Evolutionary conservation across 2,113 vertebrate genomes (phyloP), one percentile per base, ranked within the genome.

Genomic region (Phrynocephalus versicolor): DNA sequence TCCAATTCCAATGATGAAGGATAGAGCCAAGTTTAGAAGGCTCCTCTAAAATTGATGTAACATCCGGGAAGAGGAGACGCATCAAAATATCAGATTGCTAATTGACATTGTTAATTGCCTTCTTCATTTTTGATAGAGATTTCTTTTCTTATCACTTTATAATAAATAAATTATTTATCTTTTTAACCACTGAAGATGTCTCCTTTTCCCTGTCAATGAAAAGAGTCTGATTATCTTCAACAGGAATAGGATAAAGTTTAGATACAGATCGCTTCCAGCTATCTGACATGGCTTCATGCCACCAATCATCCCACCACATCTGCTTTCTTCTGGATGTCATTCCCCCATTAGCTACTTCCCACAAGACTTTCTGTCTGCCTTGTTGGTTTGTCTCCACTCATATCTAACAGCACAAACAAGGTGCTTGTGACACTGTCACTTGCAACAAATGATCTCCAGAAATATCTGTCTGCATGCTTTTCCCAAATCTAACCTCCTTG

Each of bases 21-120:
- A n/a, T n/a, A n/a, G n/a, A 81, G 58, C 58, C 35, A 74, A 83
- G 78, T 78, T 87, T 33, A 64, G 21, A 35, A 51, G 86, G 16
- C 23, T 30, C 41, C 41, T 23, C 5, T 72, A 39, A 77, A 87
- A 84, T 23, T 62, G 33, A 7, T 8, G 1, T 60, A 81, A 86
- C n/a, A 65, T 18, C 6, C 78, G 27, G 84, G 65, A 91, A 73
- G 82, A 86, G 80, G 71, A 83, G 72, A n/a, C 60, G n/a, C 35
- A 88, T 16, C 37, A 33, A 33, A 87, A 79, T 58, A 18, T 16
- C 33, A 85, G 25, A 4, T 45, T 84, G 25, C 16, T 89, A 62
- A 30, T 85, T 87, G 70, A 2, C 21, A 60, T 51, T 82, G 14
- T 33, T 88, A 35, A n/a, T 70, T 84, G 64, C 23, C 73, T 74